Conservation (phyloP, 30 jellyfish, hydroid and myxozoan species). For the Chrysaora quinquecirrha region DNA sequence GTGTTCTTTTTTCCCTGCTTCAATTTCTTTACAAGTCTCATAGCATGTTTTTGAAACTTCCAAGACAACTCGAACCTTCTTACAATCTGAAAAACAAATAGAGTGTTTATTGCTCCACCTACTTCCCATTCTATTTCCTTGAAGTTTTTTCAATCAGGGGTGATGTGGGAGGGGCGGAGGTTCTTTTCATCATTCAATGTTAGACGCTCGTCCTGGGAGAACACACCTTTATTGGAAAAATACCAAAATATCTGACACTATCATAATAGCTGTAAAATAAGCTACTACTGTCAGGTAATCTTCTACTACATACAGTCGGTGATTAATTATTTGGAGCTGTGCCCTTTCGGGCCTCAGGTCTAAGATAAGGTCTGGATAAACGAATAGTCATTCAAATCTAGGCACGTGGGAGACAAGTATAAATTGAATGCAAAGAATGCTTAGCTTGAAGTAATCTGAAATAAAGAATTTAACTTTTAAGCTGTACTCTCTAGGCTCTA, state of each 20-base stretch:
- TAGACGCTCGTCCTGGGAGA: too few species aligned
- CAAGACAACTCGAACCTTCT: not conserved
- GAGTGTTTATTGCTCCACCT: not conserved
- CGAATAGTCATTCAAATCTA: not conserved
- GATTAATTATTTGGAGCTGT: not conserved
- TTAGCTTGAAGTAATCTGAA: not conserved
- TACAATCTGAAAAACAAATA: not conserved
- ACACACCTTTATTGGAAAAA: too few species aligned
- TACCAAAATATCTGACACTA: too few species aligned
- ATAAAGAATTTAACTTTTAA: not conserved
- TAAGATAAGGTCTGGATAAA: not conserved
- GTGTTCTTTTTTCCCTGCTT: not conserved
- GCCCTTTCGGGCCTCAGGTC: not conserved
- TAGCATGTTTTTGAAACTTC: not conserved
- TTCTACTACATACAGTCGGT: not conserved
- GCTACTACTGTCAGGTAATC: not conserved
- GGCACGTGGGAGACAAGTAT: not conserved
- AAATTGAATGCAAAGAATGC: not conserved
- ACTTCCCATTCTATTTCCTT: too few species aligned
- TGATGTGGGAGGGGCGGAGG: too few species aligned
- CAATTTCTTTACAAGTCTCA: conserved; percentile 2
- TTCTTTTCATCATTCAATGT: too few species aligned
- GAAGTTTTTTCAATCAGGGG: too few species aligned
- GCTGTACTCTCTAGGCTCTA: too few species aligned
- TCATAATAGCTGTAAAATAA: too few species aligned